These are phyloP conservation scores for Neoarius graeffei DNA, from an alignment of 2,113 vertebrate genomes.

Conservation along the genomic window DNA sequence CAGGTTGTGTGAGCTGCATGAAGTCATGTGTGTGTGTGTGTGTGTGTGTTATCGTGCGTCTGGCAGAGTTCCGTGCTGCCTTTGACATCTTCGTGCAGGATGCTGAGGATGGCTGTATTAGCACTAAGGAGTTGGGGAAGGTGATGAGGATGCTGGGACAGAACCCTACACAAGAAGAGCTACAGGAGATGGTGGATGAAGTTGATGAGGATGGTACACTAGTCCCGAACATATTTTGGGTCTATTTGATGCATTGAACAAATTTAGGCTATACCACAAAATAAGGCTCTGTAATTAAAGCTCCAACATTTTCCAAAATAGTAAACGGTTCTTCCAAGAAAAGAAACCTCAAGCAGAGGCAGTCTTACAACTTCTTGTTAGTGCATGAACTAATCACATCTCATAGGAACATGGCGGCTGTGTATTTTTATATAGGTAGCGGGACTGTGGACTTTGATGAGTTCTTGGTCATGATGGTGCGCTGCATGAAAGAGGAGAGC, in stretches of 20 bases:
- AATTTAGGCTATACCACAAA: not conserved
- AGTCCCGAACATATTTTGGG: not conserved
- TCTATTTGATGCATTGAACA: not conserved
- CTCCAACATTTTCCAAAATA: not conserved
- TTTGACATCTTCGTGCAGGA: conserved; percentile 99
- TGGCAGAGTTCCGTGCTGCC: conserved; percentile 93
- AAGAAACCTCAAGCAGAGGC: not conserved
- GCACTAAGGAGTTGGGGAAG: conserved; percentile 81
- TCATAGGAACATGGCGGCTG: not conserved
- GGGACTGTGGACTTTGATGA: conserved; percentile 81
- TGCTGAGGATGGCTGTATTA: conserved; percentile 97
- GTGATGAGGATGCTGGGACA: conserved; percentile 70
- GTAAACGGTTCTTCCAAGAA: not conserved
- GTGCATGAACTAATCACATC: not conserved
- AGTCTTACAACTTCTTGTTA: not conserved
- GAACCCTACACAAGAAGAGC: conserved; percentile 90
- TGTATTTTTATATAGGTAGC: conserved; percentile 66
- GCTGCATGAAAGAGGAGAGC: conserved; percentile 82
- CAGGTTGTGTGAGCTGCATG: conserved; percentile 6
- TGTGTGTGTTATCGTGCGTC: conserved; percentile 14
- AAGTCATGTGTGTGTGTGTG: not conserved
- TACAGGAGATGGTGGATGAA: conserved; percentile 99
- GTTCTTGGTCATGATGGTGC: conserved; percentile 82
- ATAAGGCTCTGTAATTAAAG: conserved; percentile 18
- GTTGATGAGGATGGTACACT: conserved; percentile 93